Conservation (phyloP, 1,140 invertebrate species). For the Caerostris extrusa region DNA sequence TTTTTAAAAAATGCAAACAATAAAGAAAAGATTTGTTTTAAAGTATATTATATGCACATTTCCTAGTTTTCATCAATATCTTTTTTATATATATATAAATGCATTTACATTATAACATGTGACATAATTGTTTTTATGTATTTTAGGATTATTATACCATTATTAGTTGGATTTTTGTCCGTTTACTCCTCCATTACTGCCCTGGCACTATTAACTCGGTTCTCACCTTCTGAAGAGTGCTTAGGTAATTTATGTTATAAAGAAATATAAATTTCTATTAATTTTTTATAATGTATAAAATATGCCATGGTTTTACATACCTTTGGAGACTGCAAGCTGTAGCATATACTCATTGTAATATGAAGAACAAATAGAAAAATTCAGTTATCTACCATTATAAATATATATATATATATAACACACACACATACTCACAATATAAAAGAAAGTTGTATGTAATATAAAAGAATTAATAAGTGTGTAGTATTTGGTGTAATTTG, state of each 20-base stretch:
- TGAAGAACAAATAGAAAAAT: too few relatives aligned
- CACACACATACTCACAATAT: too few relatives aligned
- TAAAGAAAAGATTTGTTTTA: too few relatives aligned
- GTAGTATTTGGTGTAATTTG: too few relatives aligned
- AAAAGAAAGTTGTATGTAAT: too few relatives aligned
- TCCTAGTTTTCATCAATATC: neutral
- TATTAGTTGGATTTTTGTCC: conserved; percentile 82
- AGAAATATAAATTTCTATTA: too few relatives aligned
- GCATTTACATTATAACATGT: conserved; percentile 59
- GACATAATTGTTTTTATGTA: conserved; percentile 77
- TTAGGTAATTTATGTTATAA: conserved; percentile 81
- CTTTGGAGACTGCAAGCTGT: neutral
- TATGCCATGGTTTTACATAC: neutral
- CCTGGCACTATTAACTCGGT: conserved; percentile 83
- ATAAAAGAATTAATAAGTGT: too few relatives aligned
- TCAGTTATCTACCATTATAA: too few relatives aligned
- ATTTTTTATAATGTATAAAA: neutral
- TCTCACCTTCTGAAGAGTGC: conserved; percentile 83
- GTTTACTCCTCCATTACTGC: conserved; percentile 83
- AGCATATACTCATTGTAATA: neutral
- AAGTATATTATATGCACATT: too few relatives aligned
- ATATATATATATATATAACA: too few relatives aligned
- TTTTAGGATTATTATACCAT: conserved; percentile 81
- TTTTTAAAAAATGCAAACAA: too few relatives aligned
- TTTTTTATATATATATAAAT: neutral